Base-by-base conservation (phyloP, 1,140 invertebrate genomes). In the Penaeus indicus region DNA sequence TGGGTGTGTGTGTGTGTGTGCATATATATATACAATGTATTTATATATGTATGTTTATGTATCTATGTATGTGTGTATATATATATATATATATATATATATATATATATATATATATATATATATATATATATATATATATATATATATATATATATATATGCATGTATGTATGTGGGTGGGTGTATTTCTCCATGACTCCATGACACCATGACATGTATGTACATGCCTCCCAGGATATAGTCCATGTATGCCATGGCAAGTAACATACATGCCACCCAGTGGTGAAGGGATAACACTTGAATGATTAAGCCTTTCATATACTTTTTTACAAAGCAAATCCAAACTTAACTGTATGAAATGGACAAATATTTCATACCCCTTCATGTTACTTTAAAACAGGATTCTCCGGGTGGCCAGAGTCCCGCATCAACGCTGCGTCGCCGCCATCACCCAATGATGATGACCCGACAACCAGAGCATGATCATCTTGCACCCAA, bases 401-500 rank as follows among this genome's bases (percentile, higher is more conserved):
- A 89, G 89, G 89, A 89, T 63, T 88, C 89, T 25, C 79, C 86
- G 27, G 78, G 75, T 75, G 75, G 81, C 42, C 85, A 89, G 63
- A 87, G 85, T 80, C 86, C 91, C 32, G 80, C 84, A 25, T 89
- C 88, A 54, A 91, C 88, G 19, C 32, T 85, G 10, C 88, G 90
- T 77, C 75, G 90, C 10, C 90, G 90, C 78, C 85, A 88, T 78
- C 75, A 89, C 54, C 88, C 63, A 25, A 60, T 89, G 72, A 72
- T 81, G 69, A 62, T 21, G 72, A 38, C 83, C 93, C 94, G 84
- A 93, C 93, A 90, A 94, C 94, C 83, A 94, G 94, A 94, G 90
- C 93, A 94, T 72, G 94, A 94, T 89, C 94, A 93, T 80, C 94
- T 94, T 81, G 95, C 95, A 89, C 95, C 94, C 64, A 94, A 94